Percentiles rank a stretch among this genome's conserved stretches.
Evolutionary conservation across 2,888 invertebrate genomes (phyloP).

Genomic region (Diloba caeruleocephala): DNA sequence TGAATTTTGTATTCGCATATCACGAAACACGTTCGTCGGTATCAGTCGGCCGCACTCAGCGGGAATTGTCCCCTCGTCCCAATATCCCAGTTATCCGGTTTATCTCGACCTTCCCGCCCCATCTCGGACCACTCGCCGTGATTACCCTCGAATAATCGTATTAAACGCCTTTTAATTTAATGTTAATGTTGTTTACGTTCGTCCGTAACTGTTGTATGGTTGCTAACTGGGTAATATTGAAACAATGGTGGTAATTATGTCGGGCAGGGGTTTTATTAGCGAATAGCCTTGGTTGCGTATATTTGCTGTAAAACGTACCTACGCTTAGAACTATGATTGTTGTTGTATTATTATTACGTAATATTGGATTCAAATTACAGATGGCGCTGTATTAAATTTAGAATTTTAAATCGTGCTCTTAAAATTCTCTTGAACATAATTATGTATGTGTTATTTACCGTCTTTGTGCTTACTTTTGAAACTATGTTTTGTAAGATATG

Average conservation of each 20-base stretch:
- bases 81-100: conserved; percentile 27
- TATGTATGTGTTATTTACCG: conserved; percentile 14
- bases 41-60: conserved; percentile 41
- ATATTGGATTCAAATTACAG: conserved; percentile 3
- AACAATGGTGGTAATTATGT: conserved; percentile 49
- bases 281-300: conserved; percentile 17
- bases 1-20: conserved; percentile 36
- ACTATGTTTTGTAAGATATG: too few species aligned
- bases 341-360: conserved; percentile 1
- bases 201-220: conserved; percentile 50
- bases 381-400: conserved; percentile 2
- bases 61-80: conserved; percentile 20
- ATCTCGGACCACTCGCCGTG: conserved; percentile 57
- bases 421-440: neutral
- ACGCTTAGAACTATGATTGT: conserved; percentile 5
- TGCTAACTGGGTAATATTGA: conserved; percentile 49
- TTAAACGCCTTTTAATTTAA: conserved; percentile 61
- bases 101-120: conserved; percentile 26
- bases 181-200: conserved; percentile 59
- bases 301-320: conserved; percentile 11
- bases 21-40: conserved; percentile 26
- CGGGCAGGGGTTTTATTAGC: conserved; percentile 36
- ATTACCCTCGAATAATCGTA: conserved; percentile 56
- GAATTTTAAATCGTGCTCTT: neutral
- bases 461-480: conserved; percentile 10